These are phyloP conservation scores for Saiga tatarica DNA, from an alignment of 2,113 vertebrate genomes.

Conservation along the genomic window DNA sequence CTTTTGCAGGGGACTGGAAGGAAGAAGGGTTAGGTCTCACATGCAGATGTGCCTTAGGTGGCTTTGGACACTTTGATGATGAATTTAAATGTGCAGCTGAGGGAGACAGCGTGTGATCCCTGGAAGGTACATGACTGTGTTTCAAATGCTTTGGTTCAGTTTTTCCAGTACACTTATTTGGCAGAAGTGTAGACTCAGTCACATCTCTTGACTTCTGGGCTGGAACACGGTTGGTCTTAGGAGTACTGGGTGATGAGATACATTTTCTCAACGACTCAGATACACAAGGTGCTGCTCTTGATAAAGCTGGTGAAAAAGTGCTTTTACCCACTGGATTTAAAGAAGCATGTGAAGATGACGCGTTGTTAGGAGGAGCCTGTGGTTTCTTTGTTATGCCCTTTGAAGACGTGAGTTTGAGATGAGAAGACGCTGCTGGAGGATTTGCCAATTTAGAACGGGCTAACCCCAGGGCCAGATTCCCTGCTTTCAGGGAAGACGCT, in stretches of 20 bases:
- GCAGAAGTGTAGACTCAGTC: not conserved
- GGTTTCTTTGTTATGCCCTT: constrained; percentile 71
- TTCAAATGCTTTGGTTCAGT: constrained; percentile 33
- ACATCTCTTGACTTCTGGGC: not conserved
- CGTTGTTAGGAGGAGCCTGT: not conserved
- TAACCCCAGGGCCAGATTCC: not conserved
- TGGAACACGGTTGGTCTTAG: constrained; percentile 60
- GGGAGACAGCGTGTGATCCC: constrained; percentile 24
- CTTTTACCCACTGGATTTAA: constrained; percentile 55
- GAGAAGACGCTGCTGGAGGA: constrained; percentile 33
- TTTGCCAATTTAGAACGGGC: constrained; percentile 71
- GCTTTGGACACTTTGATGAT: not conserved
- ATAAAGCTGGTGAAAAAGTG: constrained; percentile 48
- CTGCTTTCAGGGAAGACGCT: constrained; percentile 17
- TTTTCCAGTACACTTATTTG: constrained; percentile 59
- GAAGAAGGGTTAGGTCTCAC: constrained; percentile 61
- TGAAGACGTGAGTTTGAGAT: constrained; percentile 60
- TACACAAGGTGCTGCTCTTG: constrained; percentile 74
- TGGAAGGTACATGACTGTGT: constrained; percentile 50
- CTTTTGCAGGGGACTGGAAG: constrained; percentile 57
- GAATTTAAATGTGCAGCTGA: constrained; percentile 18
- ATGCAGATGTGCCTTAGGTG: not conserved
- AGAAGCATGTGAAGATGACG: constrained; percentile 29
- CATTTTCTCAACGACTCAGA: constrained; percentile 83
- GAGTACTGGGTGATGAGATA: constrained; percentile 78